These are phyloP conservation scores for Strigops habroptila DNA, from an alignment of 2,113 vertebrate species.

Conservation along the genomic window DNA sequence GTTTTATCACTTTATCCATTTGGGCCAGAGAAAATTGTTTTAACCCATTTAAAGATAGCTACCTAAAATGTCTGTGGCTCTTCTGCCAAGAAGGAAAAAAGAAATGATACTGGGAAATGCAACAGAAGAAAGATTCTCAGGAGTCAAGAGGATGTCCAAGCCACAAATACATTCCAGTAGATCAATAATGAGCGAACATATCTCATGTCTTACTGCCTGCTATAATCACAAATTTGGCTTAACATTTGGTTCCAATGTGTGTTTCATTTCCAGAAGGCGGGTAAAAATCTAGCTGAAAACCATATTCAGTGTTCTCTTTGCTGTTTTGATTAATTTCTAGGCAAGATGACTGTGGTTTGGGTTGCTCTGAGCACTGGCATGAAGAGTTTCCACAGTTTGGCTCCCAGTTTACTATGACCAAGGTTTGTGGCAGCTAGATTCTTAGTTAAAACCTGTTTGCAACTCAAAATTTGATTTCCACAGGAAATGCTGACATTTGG, in stretches of 20 bases:
- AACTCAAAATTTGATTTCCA: slow-evolving; percentile 3
- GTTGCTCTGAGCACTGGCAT: slow-evolving; percentile 37
- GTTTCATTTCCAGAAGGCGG: slow-evolving; percentile 34
- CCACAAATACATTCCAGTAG: slow-evolving; percentile 58
- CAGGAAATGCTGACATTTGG: neutral
- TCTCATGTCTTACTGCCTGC: slow-evolving; percentile 29
- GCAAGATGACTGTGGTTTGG: slow-evolving; percentile 63
- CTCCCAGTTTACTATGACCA: neutral
- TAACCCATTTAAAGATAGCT: neutral
- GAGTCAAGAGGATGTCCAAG: slow-evolving; percentile 56
- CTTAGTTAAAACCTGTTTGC: neutral
- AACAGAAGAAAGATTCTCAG: slow-evolving; percentile 27
- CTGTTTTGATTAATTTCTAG: slow-evolving; percentile 60
- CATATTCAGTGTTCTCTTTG: slow-evolving; percentile 42
- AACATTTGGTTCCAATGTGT: slow-evolving; percentile 61
- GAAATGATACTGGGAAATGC: neutral
- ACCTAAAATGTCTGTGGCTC: neutral
- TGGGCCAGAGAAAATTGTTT: neutral
- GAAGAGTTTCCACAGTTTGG: slow-evolving; percentile 41
- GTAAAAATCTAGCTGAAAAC: slow-evolving; percentile 39
- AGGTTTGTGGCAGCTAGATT: neutral
- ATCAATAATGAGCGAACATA: slow-evolving; percentile 65
- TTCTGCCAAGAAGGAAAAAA: neutral
- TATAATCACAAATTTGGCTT: slow-evolving; percentile 62
- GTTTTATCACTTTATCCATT: neutral